These are phyloP conservation scores for Esox niger DNA, from an alignment of 2,113 vertebrate genomes.

Conservation along the genomic window DNA sequence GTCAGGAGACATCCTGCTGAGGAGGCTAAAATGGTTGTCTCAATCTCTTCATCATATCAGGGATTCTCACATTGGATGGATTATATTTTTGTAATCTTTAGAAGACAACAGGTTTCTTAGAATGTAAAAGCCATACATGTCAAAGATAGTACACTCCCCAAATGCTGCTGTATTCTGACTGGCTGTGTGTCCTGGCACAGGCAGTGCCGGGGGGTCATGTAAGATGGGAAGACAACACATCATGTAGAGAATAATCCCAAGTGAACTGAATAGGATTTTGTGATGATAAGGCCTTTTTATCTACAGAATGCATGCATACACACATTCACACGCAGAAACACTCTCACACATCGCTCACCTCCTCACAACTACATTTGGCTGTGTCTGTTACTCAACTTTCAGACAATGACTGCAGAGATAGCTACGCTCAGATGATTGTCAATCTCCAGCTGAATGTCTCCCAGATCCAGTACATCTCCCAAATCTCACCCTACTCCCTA, in stretches of 20 bases:
- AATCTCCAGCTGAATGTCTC: conserved; percentile 5
- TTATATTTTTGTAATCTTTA: neutral
- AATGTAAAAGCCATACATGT: no score
- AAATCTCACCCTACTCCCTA: no score
- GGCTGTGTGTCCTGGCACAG: no score
- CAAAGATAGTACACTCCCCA: no score
- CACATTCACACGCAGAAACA: no score
- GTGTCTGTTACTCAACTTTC: conserved; percentile 46
- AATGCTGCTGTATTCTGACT: no score
- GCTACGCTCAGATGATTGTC: conserved; percentile 24
- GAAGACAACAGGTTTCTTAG: no score
- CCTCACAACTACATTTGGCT: conserved; percentile 38
- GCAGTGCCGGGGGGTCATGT: no score
- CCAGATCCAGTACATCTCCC: no score
- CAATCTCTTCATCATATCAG: neutral
- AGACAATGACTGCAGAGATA: conserved; percentile 29
- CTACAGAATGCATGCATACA: no score
- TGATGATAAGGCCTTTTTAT: conserved; percentile 53
- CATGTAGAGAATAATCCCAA: conserved; percentile 47
- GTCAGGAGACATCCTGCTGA: conserved; percentile 1
- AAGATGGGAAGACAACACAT: no score
- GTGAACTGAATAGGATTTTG: conserved; percentile 36
- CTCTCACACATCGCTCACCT: no score
- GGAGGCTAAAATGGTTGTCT: neutral
- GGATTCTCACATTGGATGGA: neutral